These are phyloP conservation scores for Hesperophylax magnus DNA, from an alignment of 1,140 invertebrate genomes.

Conservation along the genomic window DNA sequence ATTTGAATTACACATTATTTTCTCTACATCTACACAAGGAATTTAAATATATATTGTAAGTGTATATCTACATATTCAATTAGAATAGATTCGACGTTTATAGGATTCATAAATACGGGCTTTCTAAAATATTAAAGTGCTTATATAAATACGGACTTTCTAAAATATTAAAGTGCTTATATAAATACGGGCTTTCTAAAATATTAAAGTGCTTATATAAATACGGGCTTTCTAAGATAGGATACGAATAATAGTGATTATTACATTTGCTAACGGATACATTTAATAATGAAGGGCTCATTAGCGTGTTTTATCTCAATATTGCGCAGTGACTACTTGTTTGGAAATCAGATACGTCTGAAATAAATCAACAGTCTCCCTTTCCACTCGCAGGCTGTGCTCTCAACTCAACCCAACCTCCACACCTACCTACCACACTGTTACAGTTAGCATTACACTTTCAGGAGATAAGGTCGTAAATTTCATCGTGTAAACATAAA, in stretches of 20 bases:
- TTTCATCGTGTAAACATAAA: neutral
- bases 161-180: too few relatives aligned
- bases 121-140: neutral
- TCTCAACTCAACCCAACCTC: neutral
- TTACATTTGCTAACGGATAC: neutral
- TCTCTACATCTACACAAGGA: too few relatives aligned
- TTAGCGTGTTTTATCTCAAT: neutral
- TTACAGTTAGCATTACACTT: neutral
- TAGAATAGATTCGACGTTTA: too few relatives aligned
- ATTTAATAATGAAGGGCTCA: neutral
- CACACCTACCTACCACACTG: neutral
- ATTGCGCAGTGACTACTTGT: neutral
- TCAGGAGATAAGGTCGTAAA: neutral
- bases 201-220: too few relatives aligned
- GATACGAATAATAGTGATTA: neutral
- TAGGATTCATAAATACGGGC: too few relatives aligned
- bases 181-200: too few relatives aligned
- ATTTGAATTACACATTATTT: too few relatives aligned
- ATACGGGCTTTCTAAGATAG: neutral
- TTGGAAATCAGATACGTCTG: slow-evolving; percentile 4
- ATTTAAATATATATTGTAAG: too few relatives aligned
- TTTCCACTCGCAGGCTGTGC: slow-evolving; percentile 19
- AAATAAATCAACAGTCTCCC: neutral
- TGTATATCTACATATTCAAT: too few relatives aligned
- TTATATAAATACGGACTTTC: too few relatives aligned